These are phyloP conservation scores for Drosophila tripunctata DNA, from an alignment of 2,888 invertebrate genomes.

Conservation along the genomic window DNA sequence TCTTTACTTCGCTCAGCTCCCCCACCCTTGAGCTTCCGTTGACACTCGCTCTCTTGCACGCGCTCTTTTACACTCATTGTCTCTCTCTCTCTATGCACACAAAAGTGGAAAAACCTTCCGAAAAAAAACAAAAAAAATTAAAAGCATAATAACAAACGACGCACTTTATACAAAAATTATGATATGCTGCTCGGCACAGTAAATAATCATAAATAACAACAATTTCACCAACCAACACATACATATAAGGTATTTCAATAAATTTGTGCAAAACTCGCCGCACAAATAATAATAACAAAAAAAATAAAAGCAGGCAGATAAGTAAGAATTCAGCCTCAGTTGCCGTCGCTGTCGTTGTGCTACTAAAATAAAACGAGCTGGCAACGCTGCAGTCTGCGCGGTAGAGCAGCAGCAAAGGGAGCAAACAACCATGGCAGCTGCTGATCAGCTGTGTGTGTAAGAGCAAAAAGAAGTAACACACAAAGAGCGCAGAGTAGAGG, in stretches of 20 bases:
- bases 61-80: slow-evolving; percentile 28
- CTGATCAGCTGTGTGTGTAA: slow-evolving; percentile 47
- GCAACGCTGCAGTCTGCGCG: slow-evolving; percentile 37
- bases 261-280: slow-evolving; percentile 11
- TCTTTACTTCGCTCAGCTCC: slow-evolving; percentile 1
- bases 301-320: slow-evolving; percentile 23
- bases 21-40: slow-evolving; percentile 18
- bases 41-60: slow-evolving; percentile 5
- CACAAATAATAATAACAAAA: slow-evolving; percentile 17
- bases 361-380: slow-evolving; percentile 32
- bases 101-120: slow-evolving; percentile 24
- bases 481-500: slow-evolving; percentile 27
- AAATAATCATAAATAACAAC: slow-evolving; percentile 53
- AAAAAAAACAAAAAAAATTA: slow-evolving; percentile 1
- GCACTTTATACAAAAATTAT: slow-evolving; percentile 47
- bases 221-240: slow-evolving; percentile 23
- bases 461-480: slow-evolving; percentile 20
- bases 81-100: slow-evolving; percentile 27
- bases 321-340: slow-evolving; percentile 8
- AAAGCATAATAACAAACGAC: slow-evolving; percentile 23
- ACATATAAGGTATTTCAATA: slow-evolving; percentile 9
- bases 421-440: slow-evolving; percentile 41
- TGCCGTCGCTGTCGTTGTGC: background rate
- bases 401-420: slow-evolving; percentile 12
- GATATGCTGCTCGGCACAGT: slow-evolving; percentile 42